A percentile compares a stretch with the other conserved stretches of the same genome.
phyloP scores from a whole-genome alignment of 23 tunicate species.

The Halocynthia roretzi region DNA sequence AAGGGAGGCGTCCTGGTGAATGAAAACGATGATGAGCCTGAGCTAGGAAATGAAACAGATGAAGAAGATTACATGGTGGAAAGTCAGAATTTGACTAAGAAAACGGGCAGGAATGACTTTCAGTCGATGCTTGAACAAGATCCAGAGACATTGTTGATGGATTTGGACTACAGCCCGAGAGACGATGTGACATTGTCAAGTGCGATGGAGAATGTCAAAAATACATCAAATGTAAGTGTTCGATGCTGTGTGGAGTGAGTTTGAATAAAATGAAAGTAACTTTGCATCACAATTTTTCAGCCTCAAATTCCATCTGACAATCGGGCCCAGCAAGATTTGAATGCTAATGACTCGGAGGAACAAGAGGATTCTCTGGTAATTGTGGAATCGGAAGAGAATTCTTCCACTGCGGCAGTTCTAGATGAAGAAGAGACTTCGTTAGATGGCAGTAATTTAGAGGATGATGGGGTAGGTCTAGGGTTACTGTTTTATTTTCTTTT shows the following conservation, averaged over 20 bases:
- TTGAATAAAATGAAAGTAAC: too few relatives aligned
- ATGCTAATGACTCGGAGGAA: too few relatives aligned
- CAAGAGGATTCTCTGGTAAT: not conserved
- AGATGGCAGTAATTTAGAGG: not conserved
- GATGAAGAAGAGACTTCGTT: not conserved
- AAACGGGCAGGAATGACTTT: not conserved
- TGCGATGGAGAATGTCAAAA: too few relatives aligned
- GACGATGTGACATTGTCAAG: not conserved
- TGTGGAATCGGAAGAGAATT: not conserved
- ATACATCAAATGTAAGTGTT: too few relatives aligned
- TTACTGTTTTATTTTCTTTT: not conserved
- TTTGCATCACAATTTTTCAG: too few relatives aligned
- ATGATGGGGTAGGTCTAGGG: not conserved
- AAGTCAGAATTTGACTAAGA: not conserved
- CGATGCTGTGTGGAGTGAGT: too few relatives aligned
- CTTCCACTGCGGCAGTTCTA: not conserved
- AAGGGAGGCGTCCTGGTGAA: not conserved
- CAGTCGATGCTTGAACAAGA: slow-evolving; percentile 29
- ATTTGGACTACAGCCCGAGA: slow-evolving; percentile 28
- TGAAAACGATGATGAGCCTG: not conserved
- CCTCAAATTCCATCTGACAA: too few relatives aligned
- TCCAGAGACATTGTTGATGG: slow-evolving; percentile 19
- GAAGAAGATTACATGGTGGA: not conserved
- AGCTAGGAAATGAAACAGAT: not conserved
- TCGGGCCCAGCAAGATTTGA: too few relatives aligned